These are phyloP conservation scores for Dipodomys stephensi DNA, from an alignment of 2,113 vertebrate genomes.

Conservation along the genomic window DNA sequence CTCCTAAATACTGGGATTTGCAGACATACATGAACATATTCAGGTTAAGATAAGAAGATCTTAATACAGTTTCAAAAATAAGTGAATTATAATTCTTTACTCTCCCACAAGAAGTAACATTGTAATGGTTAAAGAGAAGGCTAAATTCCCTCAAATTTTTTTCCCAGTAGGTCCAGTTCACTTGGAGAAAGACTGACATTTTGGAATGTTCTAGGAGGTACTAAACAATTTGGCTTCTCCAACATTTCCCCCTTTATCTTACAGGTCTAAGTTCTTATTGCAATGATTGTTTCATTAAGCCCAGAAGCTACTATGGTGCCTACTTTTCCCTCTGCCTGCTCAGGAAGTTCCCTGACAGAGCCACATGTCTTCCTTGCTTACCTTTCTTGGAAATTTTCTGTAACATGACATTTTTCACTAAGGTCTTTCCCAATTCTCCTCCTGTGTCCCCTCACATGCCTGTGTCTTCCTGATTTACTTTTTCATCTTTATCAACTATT, in stretches of 20 bases:
- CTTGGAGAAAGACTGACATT: background rate
- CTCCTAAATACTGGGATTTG: no score
- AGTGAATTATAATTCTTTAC: conserved; percentile 10
- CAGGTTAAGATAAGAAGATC: background rate
- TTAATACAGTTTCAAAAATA: conserved; percentile 18
- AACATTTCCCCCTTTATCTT: background rate
- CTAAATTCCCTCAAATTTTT: background rate
- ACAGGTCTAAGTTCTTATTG: background rate
- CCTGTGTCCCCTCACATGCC: background rate
- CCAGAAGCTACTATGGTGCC: background rate
- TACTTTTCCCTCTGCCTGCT: background rate
- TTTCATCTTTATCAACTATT: background rate
- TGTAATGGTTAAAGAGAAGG: background rate
- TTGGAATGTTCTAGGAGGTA: background rate
- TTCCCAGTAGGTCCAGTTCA: background rate
- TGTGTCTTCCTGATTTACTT: background rate
- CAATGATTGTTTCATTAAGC: background rate
- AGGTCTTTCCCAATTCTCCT: background rate
- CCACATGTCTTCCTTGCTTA: background rate
- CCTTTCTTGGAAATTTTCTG: conserved; percentile 15
- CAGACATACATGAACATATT: no score
- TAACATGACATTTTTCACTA: background rate
- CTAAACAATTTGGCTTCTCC: background rate
- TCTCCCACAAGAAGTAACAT: background rate
- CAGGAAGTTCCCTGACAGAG: background rate